Evolutionary conservation across 2,888 invertebrate species (phyloP).

Genomic region (Taenaris catops): DNA sequence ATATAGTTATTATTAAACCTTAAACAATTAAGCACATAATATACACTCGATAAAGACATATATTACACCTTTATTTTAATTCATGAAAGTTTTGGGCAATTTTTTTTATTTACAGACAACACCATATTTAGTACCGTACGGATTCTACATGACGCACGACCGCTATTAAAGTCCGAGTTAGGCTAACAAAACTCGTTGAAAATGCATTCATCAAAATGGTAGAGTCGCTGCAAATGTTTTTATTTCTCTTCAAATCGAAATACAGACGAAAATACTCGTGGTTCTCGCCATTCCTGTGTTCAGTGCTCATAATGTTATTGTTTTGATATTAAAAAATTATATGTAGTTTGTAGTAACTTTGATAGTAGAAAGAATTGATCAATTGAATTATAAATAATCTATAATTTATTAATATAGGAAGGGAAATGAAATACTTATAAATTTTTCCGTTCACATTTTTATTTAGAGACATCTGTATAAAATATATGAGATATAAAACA

Average conservation of each 20-base stretch:
- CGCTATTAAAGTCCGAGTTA: slow-evolving; percentile 54
- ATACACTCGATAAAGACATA: too few relatives aligned
- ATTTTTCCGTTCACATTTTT: slow-evolving; percentile 62
- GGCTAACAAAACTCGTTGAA: slow-evolving; percentile 73
- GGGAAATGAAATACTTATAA: too few relatives aligned
- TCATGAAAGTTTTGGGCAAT: too few relatives aligned
- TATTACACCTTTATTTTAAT: too few relatives aligned
- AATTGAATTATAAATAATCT: too few relatives aligned
- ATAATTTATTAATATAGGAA: too few relatives aligned
- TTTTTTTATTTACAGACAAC: slow-evolving; percentile 35
- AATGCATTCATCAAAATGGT: slow-evolving; percentile 86
- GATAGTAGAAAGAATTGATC: too few relatives aligned
- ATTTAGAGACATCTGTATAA: slow-evolving; percentile 78
- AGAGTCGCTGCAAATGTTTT: slow-evolving; percentile 91
- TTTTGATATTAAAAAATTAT: slow-evolving; percentile 39
- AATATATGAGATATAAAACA: slow-evolving; percentile 79
- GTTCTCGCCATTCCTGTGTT: slow-evolving; percentile 74
- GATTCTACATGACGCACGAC: slow-evolving; percentile 69
- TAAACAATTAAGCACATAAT: too few relatives aligned
- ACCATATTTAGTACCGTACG: slow-evolving; percentile 70
- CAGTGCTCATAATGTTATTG: slow-evolving; percentile 76
- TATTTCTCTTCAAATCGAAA: slow-evolving; percentile 91
- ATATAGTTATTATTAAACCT: too few relatives aligned
- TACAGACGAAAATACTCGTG: slow-evolving; percentile 87
- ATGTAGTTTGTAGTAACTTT: not conserved